These are phyloP conservation scores for Rhizomys pruinosus DNA, from an alignment of 2,113 vertebrate species.

Conservation along the genomic window DNA sequence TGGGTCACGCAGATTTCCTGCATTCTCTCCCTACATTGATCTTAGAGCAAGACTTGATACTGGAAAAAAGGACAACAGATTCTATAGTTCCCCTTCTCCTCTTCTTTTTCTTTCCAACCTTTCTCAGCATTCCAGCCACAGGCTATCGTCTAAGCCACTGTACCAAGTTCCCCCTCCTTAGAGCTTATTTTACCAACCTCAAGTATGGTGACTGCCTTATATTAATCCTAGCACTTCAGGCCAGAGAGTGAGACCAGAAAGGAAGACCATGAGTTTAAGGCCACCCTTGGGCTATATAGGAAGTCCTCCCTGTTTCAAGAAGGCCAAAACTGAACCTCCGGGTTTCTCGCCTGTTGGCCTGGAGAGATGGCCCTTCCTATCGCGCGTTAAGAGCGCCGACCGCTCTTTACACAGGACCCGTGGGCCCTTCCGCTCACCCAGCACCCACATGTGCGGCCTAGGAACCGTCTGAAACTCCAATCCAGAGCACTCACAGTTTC, in stretches of 20 bases:
- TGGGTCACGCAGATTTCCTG: neutral
- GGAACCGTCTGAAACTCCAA: no score
- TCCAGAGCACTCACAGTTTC: no score
- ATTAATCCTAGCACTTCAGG: neutral
- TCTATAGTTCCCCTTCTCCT: no score
- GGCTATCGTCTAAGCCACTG: neutral
- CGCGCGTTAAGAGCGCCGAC: no score
- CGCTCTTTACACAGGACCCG: no score
- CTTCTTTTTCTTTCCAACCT: no score
- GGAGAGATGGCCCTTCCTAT: no score
- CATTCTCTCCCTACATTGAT: no score
- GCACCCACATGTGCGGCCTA: no score
- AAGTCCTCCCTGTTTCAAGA: neutral
- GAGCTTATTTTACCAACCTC: neutral
- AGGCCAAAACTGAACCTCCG: neutral
- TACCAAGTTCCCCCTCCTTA: neutral
- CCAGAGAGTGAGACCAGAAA: neutral
- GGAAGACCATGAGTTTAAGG: neutral
- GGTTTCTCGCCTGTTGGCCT: no score
- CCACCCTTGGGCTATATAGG: neutral
- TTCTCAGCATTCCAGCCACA: constrained; percentile 7
- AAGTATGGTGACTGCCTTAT: neutral
- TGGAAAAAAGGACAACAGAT: constrained; percentile 1
- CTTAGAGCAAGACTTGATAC: constrained; percentile 9
- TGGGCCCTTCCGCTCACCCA: no score